phyloP scores from a whole-genome alignment of 53 echinoderm and acorn worm genomes.

The Henricia sp. region DNA sequence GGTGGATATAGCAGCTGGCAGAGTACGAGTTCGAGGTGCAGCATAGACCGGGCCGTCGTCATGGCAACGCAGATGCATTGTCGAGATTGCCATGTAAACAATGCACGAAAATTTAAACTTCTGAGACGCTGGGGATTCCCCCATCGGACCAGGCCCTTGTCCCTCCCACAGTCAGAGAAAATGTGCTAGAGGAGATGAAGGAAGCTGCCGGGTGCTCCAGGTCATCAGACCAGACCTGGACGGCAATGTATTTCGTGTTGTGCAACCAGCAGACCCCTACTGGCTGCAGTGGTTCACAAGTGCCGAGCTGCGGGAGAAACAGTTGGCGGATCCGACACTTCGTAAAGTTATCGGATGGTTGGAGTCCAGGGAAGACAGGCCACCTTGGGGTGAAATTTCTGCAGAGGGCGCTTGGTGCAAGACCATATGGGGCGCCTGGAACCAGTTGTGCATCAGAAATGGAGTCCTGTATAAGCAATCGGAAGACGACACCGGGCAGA shows the following conservation, averaged over 20 bases:
- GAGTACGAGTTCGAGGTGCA: conserved; percentile 32
- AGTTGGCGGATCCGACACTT: neutral
- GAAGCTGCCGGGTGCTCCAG: neutral
- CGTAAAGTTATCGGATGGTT: conserved; percentile 14
- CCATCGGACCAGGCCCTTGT: neutral
- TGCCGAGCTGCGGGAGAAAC: neutral
- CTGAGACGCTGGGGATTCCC: neutral
- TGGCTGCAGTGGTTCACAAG: neutral
- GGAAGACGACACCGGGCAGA: conserved; percentile 30
- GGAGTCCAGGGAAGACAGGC: conserved; percentile 14
- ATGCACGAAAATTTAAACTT: neutral
- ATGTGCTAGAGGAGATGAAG: neutral
- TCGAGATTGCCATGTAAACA: conserved; percentile 31
- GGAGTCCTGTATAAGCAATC: conserved; percentile 25
- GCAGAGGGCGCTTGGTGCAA: neutral
- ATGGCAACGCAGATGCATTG: conserved; percentile 41
- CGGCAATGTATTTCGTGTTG: neutral
- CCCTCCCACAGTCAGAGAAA: neutral
- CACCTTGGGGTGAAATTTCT: conserved; percentile 43
- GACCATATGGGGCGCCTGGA: conserved; percentile 52
- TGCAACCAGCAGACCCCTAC: neutral
- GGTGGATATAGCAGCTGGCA: conserved; percentile 42
- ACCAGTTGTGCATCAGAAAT: conserved; percentile 22
- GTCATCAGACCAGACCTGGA: neutral
- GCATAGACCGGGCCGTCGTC: conserved; percentile 33